Percentiles rank a stretch among this genome's conserved stretches.
These are phyloP conservation scores for Caenorhabditis virilis DNA, from an alignment of 2,888 invertebrate species.

Conservation along the genomic window DNA sequence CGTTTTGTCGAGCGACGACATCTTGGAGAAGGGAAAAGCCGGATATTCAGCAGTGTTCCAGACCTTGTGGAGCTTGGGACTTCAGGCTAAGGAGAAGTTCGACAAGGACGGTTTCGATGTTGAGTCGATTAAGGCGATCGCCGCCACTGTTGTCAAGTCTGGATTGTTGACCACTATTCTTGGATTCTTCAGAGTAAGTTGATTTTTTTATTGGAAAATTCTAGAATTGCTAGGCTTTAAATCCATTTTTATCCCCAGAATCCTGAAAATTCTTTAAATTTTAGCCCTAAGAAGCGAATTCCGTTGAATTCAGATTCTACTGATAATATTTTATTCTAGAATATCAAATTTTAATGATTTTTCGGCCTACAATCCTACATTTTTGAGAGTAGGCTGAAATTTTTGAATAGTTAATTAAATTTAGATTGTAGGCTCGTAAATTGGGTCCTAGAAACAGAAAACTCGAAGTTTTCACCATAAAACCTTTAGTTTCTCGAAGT, in stretches of 20 bases:
- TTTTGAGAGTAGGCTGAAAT: too few species aligned
- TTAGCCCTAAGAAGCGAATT: too few species aligned
- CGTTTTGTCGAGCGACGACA: slow-evolving; percentile 57
- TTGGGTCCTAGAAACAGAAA: too few species aligned
- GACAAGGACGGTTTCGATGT: slow-evolving; percentile 52
- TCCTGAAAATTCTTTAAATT: neutral
- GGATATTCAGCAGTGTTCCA: slow-evolving; percentile 63
- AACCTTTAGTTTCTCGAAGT: neutral
- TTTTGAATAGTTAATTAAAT: too few species aligned
- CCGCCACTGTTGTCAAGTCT: slow-evolving; percentile 49
- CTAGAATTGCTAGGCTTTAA: neutral
- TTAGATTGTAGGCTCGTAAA: too few species aligned
- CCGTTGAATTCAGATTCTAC: neutral
- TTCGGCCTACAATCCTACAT: neutral
- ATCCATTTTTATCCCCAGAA: neutral
- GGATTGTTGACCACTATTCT: slow-evolving; percentile 57
- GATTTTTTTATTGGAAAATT: neutral
- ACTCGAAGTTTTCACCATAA: neutral
- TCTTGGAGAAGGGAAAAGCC: slow-evolving; percentile 64
- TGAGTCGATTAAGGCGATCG: slow-evolving; percentile 52
- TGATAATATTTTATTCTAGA: neutral
- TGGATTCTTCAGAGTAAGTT: slow-evolving; percentile 58
- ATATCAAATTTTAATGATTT: neutral
- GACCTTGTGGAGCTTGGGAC: slow-evolving; percentile 59
- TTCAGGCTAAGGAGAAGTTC: slow-evolving; percentile 55